These are phyloP conservation scores for Catonia carolina DNA, from an alignment of 2,888 invertebrate species.

Conservation along the genomic window DNA sequence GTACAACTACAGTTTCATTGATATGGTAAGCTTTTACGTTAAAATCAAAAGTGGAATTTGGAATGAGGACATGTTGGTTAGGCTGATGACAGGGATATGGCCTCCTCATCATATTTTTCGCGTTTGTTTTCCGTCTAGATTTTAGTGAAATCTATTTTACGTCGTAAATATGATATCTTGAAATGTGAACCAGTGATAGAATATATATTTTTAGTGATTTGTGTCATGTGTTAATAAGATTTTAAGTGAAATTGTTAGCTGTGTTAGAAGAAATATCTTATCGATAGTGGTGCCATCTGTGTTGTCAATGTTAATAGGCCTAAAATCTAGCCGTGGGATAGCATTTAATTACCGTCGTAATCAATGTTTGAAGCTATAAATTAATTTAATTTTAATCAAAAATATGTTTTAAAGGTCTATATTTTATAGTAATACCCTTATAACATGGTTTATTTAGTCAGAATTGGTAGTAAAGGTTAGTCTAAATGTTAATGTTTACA, in stretches of 20 bases:
- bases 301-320: conserved; percentile 71
- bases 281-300: conserved; percentile 67
- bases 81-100: conserved; percentile 42
- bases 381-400: conserved; percentile 33
- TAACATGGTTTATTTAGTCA: neutral
- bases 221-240: conserved; percentile 1
- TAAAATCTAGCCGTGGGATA: conserved; percentile 49
- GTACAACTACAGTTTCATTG: conserved; percentile 16
- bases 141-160: neutral
- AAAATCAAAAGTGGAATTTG: conserved; percentile 44
- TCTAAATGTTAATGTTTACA: conserved; percentile 32
- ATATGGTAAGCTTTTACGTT: conserved; percentile 28
- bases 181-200: no score
- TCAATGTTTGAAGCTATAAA: conserved; percentile 45
- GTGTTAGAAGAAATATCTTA: conserved; percentile 25
- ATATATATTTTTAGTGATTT: neutral
- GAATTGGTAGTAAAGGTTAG: conserved; percentile 22
- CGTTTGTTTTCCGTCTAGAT: conserved; percentile 14
- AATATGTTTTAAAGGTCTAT: neutral
- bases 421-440: neutral
- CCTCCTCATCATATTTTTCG: conserved; percentile 21
- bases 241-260: neutral
- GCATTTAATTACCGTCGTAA: conserved; percentile 43
- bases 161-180: no score
- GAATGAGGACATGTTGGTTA: conserved; percentile 52